A percentile compares a stretch with the other conserved stretches of the same genome.
These are phyloP conservation scores for Agrenia bidenticulata DNA, from an alignment of 2,888 invertebrate genomes.

Conservation along the genomic window DNA sequence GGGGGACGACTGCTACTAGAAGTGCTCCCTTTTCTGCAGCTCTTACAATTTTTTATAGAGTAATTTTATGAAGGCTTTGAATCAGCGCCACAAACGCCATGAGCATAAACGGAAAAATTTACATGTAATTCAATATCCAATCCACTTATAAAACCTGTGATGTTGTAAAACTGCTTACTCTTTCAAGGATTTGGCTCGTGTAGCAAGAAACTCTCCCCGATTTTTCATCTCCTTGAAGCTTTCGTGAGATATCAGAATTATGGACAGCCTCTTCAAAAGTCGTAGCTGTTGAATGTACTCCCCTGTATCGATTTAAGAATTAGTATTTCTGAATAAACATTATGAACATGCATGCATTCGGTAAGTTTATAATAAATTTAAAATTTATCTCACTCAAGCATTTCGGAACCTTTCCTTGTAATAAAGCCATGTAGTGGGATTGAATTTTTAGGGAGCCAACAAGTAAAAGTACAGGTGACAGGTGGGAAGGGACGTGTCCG, in stretches of 20 bases:
- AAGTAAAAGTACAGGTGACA: constrained; percentile 5
- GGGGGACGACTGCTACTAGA: constrained; percentile 36
- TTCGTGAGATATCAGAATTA: constrained; percentile 38
- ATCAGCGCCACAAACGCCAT: background rate
- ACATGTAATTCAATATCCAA: constrained; percentile 1
- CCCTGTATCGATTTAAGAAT: constrained; percentile 19
- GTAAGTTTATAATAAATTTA: too few relatives aligned
- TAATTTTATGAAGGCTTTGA: background rate
- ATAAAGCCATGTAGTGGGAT: constrained; percentile 25
- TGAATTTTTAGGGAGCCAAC: background rate
- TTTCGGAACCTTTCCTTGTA: constrained; percentile 30
- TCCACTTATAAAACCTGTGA: constrained; percentile 27
- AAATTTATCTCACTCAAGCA: too few relatives aligned
- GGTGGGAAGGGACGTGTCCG: constrained; percentile 21
- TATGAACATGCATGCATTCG: too few relatives aligned
- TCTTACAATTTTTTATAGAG: constrained; percentile 6
- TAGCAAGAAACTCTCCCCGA: constrained; percentile 38
- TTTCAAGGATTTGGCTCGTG: constrained; percentile 36
- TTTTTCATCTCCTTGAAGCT: constrained; percentile 34
- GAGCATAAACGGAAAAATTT: background rate
- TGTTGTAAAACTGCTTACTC: constrained; percentile 37
- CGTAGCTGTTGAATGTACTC: constrained; percentile 45
- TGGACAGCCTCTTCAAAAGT: constrained; percentile 34
- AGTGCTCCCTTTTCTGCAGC: constrained; percentile 32
- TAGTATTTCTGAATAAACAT: too few relatives aligned